These are phyloP conservation scores for Calycopis cecrops DNA, from an alignment of 1,140 invertebrate species.

Conservation along the genomic window DNA sequence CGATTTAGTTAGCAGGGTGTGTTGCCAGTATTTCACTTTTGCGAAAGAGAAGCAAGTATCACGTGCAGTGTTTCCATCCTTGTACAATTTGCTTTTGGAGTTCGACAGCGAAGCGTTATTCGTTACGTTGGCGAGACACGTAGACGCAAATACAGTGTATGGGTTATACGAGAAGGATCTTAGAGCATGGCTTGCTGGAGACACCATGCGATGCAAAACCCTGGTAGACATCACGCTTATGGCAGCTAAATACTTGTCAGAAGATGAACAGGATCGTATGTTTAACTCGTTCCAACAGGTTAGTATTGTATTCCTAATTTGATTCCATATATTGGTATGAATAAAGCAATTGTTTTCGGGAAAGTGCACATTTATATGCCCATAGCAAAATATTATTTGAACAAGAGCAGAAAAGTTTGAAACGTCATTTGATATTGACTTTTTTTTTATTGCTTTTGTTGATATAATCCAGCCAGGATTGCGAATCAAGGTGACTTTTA, in stretches of 20 bases:
- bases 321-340: not conserved
- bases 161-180: constrained; percentile 38
- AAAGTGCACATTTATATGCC: too few species aligned
- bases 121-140: constrained; percentile 26
- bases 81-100: constrained; percentile 34
- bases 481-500: not conserved
- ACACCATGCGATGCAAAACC: constrained; percentile 36
- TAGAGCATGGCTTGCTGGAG: constrained; percentile 32
- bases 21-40: constrained; percentile 34
- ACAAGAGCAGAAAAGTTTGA: too few species aligned
- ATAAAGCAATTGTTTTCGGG: too few species aligned
- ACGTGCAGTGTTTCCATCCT: constrained; percentile 21
- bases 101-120: constrained; percentile 35
- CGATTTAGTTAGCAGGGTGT: constrained; percentile 26
- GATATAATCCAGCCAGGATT: not conserved
- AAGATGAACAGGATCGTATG: constrained; percentile 38
- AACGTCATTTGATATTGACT: not conserved
- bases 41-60: constrained; percentile 27
- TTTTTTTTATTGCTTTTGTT: not conserved
- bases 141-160: constrained; percentile 22
- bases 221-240: constrained; percentile 44
- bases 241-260: constrained; percentile 32
- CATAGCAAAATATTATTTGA: too few species aligned
- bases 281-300: constrained; percentile 43
- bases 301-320: constrained; percentile 5